phyloP scores from a whole-genome alignment of 1,140 invertebrate genomes.

The Apis mellifera region Amel_HAv3.1 CM009940.2:1300501-1301000 shows the following conservation, averaged over 20 bases:
- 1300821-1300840: neutral
- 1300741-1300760: neutral
- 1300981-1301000: no score
- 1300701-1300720: neutral
- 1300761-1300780: constrained; percentile 3
- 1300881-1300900: no score
- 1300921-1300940: no score
- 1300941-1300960: no score
- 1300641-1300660: neutral
- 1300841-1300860: neutral
- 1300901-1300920: no score
- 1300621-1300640: constrained; percentile 12
- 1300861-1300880: neutral
- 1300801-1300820: neutral
- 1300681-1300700: constrained; percentile 12
- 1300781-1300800: neutral
- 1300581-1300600: constrained; percentile 4
- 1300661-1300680: constrained; percentile 14
- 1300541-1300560: neutral
- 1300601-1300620: constrained; percentile 31
- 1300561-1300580: constrained; percentile 26
- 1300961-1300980: no score
- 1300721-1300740: constrained; percentile 1
- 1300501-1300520: constrained; percentile 35
- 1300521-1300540: neutral